Conservation (phyloP, 2,888 invertebrate genomes). For the Microdon myrmicae region DNA sequence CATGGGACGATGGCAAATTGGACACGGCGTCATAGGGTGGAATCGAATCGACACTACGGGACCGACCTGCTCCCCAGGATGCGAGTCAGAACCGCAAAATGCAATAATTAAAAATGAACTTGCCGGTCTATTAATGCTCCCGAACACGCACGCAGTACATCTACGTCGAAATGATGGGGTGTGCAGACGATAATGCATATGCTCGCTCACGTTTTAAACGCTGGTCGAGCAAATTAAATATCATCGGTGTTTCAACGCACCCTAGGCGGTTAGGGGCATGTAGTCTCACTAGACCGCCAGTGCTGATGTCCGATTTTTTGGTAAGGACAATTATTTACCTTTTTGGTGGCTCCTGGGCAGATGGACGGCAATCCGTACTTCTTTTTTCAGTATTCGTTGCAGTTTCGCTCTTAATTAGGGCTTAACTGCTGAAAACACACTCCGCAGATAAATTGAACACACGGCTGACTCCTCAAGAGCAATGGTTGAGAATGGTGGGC, state of each 20-base stretch:
- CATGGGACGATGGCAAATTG: conserved; percentile 1
- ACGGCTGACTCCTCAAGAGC: too few relatives aligned
- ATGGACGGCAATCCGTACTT: conserved; percentile 12
- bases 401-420: conserved; percentile 49
- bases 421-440: conserved; percentile 48
- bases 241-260: conserved; percentile 11
- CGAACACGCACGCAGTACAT: conserved; percentile 42
- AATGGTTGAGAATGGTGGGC: too few relatives aligned
- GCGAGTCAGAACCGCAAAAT: conserved; percentile 18
- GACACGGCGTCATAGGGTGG: too few relatives aligned
- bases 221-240: conserved; percentile 44
- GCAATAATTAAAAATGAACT: conserved; percentile 49
- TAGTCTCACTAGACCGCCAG: conserved; percentile 12
- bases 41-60: too few relatives aligned
- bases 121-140: conserved; percentile 45
- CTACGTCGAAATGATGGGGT: conserved; percentile 34
- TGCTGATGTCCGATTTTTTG: conserved; percentile 31
- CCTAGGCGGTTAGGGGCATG: conserved; percentile 1
- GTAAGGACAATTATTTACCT: conserved; percentile 47
- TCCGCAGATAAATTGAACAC: conserved; percentile 45
- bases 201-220: conserved; percentile 40
- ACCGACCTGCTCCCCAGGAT: too few relatives aligned
- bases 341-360: conserved; percentile 11
- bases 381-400: conserved; percentile 27
- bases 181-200: conserved; percentile 6